Evolutionary conservation across 2,888 invertebrate species (phyloP).

Genomic region (Phengaris alcon): DNA sequence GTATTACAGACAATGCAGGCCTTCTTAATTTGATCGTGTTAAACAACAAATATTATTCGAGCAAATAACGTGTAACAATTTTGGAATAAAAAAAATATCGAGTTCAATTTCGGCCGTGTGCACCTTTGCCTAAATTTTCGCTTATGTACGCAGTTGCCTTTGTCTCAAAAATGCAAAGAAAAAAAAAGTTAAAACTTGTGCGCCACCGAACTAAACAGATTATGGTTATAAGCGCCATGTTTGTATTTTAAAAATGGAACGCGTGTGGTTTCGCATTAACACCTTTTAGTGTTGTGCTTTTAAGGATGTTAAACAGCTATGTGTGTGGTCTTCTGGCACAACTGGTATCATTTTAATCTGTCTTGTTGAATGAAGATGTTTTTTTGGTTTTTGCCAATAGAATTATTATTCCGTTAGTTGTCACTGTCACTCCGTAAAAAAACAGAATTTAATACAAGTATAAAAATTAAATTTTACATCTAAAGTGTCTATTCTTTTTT

Average conservation of each 20-base stretch:
- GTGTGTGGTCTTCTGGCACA: constrained; percentile 64
- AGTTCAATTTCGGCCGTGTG: constrained; percentile 45
- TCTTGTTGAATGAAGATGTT: constrained; percentile 41
- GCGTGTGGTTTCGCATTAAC: constrained; percentile 70
- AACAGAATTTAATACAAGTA: too few relatives aligned
- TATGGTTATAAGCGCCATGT: constrained; percentile 69
- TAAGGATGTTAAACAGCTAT: constrained; percentile 51
- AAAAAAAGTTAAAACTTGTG: constrained; percentile 45
- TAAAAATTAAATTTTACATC: background rate
- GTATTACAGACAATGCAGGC: constrained; percentile 44
- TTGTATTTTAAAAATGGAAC: constrained; percentile 70
- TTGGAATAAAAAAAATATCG: constrained; percentile 58
- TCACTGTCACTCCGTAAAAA: too few relatives aligned
- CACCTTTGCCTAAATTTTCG: constrained; percentile 1
- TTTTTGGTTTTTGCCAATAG: constrained; percentile 32
- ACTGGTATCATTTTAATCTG: constrained; percentile 44
- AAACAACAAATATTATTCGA: constrained; percentile 62
- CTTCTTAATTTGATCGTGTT: constrained; percentile 56
- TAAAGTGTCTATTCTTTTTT: background rate
- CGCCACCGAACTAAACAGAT: constrained; percentile 67
- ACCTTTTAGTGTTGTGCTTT: constrained; percentile 74
- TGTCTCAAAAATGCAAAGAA: background rate
- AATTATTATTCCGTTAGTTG: background rate
- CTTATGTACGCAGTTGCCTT: background rate
- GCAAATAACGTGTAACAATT: constrained; percentile 65